phyloP scores from a whole-genome alignment of 2,113 vertebrate genomes.

The Triplophysa siluroides region DNA sequence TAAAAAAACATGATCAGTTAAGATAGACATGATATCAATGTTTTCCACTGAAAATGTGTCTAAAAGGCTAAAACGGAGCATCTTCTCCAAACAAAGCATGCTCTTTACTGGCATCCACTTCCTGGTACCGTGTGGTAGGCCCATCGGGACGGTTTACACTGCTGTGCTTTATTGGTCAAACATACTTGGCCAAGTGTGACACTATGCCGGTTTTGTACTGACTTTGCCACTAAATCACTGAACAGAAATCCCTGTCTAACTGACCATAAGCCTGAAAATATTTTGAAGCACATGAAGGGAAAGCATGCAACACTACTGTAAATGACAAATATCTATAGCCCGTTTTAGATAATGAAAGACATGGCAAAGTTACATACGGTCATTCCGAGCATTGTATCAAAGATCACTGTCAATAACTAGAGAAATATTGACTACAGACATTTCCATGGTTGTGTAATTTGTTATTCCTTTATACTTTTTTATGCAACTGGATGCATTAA shows the following conservation, averaged over 20 bases:
- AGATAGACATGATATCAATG: neutral
- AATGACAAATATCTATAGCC: neutral
- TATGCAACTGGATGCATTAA: neutral
- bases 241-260: constrained; percentile 12
- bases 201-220: constrained; percentile 51
- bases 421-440: neutral
- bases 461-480: neutral
- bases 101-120: constrained; percentile 62
- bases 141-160: constrained; percentile 39
- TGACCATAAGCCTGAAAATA: neutral
- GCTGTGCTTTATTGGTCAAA: constrained; percentile 50
- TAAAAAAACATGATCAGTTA: neutral
- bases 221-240: constrained; percentile 30
- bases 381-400: neutral
- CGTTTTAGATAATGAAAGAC: neutral
- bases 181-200: constrained; percentile 8
- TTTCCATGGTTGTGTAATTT: neutral
- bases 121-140: constrained; percentile 72
- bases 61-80: constrained; percentile 53
- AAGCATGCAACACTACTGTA: neutral
- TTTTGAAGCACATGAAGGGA: neutral
- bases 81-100: constrained; percentile 67
- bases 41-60: constrained; percentile 12
- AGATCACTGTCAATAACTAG: neutral
- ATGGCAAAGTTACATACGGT: neutral